These are phyloP conservation scores for Pristionchus pacificus DNA, from an alignment of 1,140 invertebrate genomes.

Conservation along the genomic window DNA sequence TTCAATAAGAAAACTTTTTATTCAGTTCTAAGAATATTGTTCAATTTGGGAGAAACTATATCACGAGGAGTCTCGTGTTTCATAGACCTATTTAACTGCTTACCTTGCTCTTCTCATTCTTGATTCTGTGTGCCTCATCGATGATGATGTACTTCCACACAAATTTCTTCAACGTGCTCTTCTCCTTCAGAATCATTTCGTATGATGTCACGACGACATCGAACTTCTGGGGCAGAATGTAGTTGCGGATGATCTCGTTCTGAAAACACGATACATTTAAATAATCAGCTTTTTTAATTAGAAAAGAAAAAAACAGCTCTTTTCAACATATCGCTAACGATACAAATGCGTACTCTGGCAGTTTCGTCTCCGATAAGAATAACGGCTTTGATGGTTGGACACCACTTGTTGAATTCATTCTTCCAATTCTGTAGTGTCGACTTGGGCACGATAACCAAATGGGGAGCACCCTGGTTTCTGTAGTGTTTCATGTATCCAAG, in stretches of 20 bases:
- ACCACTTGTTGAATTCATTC: constrained; percentile 97
- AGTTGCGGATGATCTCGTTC: constrained; percentile 84
- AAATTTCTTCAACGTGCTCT: constrained; percentile 94
- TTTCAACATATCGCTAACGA: too few species aligned
- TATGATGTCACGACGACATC: constrained; percentile 98
- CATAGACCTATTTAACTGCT: too few species aligned
- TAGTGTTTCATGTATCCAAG: constrained; percentile 99
- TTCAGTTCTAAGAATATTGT: too few species aligned
- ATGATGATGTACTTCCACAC: constrained; percentile 94
- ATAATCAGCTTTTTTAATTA: too few species aligned
- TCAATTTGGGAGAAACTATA: too few species aligned
- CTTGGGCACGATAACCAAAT: constrained; percentile 98
- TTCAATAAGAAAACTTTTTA: constrained; percentile 7
- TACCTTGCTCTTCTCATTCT: constrained; percentile 96
- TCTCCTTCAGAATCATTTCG: constrained; percentile 96
- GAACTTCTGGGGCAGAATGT: constrained; percentile 92
- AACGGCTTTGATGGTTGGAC: constrained; percentile 81
- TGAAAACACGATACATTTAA: too few species aligned
- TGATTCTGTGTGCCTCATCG: constrained; percentile 98
- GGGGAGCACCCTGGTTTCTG: constrained; percentile 86
- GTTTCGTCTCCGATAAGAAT: constrained; percentile 94
- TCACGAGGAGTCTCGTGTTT: too few species aligned
- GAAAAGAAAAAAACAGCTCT: too few species aligned
- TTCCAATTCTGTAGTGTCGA: constrained; percentile 97
- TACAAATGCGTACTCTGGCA: constrained; percentile 71